Evolutionary conservation across 2,113 vertebrate species (phyloP), one percentile per base, ranked within the genome.

Genomic region (Crotophaga sulcirostris): DNA sequence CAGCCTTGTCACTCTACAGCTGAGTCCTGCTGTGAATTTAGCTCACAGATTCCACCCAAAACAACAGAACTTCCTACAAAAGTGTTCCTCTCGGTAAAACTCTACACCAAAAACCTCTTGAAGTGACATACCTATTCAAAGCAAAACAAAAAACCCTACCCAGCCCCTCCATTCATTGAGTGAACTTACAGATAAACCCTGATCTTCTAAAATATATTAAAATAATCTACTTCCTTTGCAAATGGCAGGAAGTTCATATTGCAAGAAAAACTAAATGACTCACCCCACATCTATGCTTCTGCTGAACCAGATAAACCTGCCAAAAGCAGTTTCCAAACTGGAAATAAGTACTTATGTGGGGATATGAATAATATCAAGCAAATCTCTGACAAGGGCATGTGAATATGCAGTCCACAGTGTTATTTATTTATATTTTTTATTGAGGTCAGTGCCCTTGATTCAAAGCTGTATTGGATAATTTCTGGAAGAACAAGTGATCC

Each of bases 351-450:
- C 66, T 90, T 95, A n/a, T 64, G 20, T 28, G 67, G 34, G 89
- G 86, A 94, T 55, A 82, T 94, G 88, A 94, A 88, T 92, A 90
- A 96, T 59, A 92, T 63, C 73, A 84, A 47, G 68, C 21, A 87
- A 94, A 82, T 42, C 69, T 88, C 70, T 72, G 52, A 92, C 60
- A 94, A 88, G 87, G 66, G 83, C 85, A 95, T 96, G 72, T 44
- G 91, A 94, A 94, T 94, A 70, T 75, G 33, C 40, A 83, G 19
- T 62, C 33, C 7, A 3, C 75, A n/a, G 49, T 90, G 69, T 89
- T 93, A 94, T 87, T 94, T 94, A 77, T 95, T 89, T 84, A 49
- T 66, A 59, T 70, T 94, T 94, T 94, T 82, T 82, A 89, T 87
- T 94, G 89, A 93, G 93, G 95, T 93, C 89, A 93, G 58, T 36